Evolutionary conservation across 2,888 invertebrate genomes (phyloP).

Genomic region (Trilocha varians): DNA sequence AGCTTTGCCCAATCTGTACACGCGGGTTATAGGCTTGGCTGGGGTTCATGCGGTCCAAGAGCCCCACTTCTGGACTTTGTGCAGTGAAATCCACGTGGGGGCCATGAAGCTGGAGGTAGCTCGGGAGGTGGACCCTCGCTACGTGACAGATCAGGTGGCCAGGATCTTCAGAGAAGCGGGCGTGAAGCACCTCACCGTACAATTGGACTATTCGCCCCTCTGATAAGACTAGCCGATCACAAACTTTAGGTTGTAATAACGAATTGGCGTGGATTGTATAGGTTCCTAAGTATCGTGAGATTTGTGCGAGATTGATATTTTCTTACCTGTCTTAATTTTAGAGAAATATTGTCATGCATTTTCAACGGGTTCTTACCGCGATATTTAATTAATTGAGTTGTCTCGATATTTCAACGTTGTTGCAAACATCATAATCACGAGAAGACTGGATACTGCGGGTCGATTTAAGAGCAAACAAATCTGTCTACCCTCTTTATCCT

Average conservation of each 20-base stretch:
- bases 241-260: slow-evolving; percentile 23
- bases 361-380: no score
- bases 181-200: slow-evolving; percentile 92
- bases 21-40: slow-evolving; percentile 89
- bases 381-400: no score
- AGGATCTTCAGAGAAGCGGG: slow-evolving; percentile 95
- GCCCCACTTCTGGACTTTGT: slow-evolving; percentile 98
- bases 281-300: background rate
- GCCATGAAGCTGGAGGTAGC: slow-evolving; percentile 97
- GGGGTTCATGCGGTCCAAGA: slow-evolving; percentile 97
- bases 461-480: no score
- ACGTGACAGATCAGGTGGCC: slow-evolving; percentile 92
- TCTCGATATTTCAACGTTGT: no score
- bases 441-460: no score
- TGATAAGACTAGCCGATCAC: slow-evolving; percentile 35
- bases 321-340: no score
- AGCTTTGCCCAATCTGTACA: slow-evolving; percentile 88
- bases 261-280: background rate
- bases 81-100: slow-evolving; percentile 94
- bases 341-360: no score
- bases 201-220: slow-evolving; percentile 89
- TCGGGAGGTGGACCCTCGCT: slow-evolving; percentile 91
- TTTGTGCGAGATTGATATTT: background rate
- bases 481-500: no score
- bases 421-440: no score